Conservation (phyloP, 30 jellyfish, hydroid and myxozoan species). For the Aurelia sp. region DNA sequence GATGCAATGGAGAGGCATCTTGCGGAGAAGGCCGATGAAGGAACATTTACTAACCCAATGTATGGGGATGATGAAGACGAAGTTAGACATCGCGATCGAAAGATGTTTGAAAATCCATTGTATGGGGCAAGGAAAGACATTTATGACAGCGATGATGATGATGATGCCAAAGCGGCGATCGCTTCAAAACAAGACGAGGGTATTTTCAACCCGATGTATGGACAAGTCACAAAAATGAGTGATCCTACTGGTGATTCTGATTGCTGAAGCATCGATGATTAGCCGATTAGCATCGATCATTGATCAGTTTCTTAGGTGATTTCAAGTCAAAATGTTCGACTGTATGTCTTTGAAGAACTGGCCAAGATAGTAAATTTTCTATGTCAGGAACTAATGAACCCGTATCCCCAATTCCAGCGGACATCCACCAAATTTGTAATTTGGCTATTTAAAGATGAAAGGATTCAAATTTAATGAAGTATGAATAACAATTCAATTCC, state of each 20-base stretch:
- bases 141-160: slow-evolving; percentile 17
- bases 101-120: slow-evolving; percentile 39
- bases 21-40: slow-evolving; percentile 5
- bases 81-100: slow-evolving; percentile 7
- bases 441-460: too few relatives aligned
- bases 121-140: slow-evolving; percentile 7
- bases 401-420: too few relatives aligned
- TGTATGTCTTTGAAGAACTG: too few relatives aligned
- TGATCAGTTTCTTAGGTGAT: too few relatives aligned
- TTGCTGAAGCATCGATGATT: slow-evolving; percentile 2
- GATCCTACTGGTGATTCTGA: slow-evolving; percentile 10
- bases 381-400: too few relatives aligned
- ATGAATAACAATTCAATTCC: too few relatives aligned
- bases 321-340: too few relatives aligned
- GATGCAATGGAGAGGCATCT: slow-evolving; percentile 31
- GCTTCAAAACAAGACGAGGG: neutral
- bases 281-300: neutral
- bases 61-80: slow-evolving; percentile 82
- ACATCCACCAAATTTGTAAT: too few relatives aligned
- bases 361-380: too few relatives aligned
- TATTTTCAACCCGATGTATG: slow-evolving; percentile 12
- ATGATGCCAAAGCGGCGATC: neutral
- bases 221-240: neutral
- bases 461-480: too few relatives aligned
- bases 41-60: slow-evolving; percentile 57